Conservation (phyloP, 2,888 invertebrate genomes). For the Philonicus albiceps region DNA sequence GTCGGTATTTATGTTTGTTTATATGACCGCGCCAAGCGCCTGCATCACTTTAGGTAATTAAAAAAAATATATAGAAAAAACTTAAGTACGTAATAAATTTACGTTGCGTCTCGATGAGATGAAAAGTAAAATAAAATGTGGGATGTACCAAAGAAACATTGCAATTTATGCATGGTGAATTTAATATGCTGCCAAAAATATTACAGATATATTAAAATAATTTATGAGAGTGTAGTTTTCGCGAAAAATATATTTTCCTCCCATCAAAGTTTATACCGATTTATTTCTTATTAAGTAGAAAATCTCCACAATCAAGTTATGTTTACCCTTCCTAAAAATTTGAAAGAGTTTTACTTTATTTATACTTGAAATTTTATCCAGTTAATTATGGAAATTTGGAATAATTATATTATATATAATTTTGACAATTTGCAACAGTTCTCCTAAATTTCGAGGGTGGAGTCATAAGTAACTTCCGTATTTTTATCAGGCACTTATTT, state of each 20-base stretch:
- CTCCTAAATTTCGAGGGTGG: too few relatives aligned
- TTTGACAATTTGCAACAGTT: too few relatives aligned
- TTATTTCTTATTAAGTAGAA: too few relatives aligned
- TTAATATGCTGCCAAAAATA: not conserved
- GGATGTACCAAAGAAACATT: not conserved
- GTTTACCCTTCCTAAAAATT: too few relatives aligned
- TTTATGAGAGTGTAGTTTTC: not conserved
- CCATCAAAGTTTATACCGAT: not conserved
- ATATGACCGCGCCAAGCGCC: not conserved
- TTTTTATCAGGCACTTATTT: too few relatives aligned
- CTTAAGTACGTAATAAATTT: not conserved
- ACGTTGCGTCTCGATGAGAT: not conserved
- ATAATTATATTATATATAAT: too few relatives aligned
- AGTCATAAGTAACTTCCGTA: too few relatives aligned
- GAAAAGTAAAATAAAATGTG: not conserved
- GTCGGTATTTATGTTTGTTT: not conserved
- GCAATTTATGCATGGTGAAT: not conserved
- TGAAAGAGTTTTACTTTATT: too few relatives aligned
- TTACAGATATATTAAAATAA: not conserved
- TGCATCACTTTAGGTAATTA: not conserved
- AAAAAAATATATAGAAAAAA: not conserved
- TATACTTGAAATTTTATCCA: too few relatives aligned
- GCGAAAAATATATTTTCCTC: not conserved
- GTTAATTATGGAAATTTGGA: too few relatives aligned
- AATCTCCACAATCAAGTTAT: too few relatives aligned